Evolutionary conservation across 2,113 vertebrate genomes (phyloP).

Genomic region (Cryptotis parvus): DNA sequence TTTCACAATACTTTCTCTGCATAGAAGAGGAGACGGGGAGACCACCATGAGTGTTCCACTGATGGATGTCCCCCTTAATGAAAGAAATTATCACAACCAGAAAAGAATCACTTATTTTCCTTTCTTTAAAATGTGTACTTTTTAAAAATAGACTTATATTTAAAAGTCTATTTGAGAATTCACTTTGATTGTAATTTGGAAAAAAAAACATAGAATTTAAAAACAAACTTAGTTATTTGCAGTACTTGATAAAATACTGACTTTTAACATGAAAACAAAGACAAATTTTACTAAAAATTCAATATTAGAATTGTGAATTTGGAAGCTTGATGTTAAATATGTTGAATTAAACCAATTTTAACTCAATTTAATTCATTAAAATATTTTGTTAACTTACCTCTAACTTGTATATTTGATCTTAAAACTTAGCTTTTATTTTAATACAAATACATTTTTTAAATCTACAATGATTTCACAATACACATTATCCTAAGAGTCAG

Average conservation of each 20-base stretch:
- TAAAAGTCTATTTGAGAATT: too few species aligned
- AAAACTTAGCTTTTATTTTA: background rate
- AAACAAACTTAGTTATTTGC: slow-evolving; percentile 11
- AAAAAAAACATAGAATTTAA: background rate
- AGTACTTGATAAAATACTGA: background rate
- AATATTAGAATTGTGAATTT: background rate
- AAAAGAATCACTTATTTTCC: background rate
- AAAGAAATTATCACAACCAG: background rate
- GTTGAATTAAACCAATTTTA: background rate
- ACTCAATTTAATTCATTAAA: background rate
- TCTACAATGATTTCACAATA: background rate
- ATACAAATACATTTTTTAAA: background rate
- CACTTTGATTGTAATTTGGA: background rate
- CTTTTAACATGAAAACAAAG: slow-evolving; percentile 4
- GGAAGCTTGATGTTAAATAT: slow-evolving; percentile 33
- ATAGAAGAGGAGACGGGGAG: background rate
- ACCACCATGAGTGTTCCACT: background rate
- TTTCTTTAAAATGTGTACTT: background rate
- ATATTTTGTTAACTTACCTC: slow-evolving; percentile 24
- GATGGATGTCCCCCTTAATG: background rate
- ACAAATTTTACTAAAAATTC: slow-evolving; percentile 3
- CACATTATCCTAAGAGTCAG: background rate
- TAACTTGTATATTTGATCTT: background rate
- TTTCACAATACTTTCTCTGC: background rate
- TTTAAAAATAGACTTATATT: background rate